Conservation (phyloP, 2,113 vertebrate genomes). For the Myxocyprinus asiaticus region DNA sequence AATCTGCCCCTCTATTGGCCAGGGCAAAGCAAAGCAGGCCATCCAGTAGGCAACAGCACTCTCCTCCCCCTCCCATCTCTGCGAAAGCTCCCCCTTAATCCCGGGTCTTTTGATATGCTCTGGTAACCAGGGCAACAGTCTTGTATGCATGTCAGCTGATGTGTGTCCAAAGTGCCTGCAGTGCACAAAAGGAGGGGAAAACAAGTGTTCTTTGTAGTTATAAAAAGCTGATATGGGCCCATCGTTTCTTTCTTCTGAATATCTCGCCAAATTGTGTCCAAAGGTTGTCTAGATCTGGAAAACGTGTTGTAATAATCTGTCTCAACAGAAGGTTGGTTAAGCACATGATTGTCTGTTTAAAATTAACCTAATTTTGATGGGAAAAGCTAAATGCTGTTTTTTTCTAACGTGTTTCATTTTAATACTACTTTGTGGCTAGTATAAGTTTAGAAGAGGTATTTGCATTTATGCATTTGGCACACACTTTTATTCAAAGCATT, state of each 20-base stretch:
- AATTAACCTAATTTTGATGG: conserved; percentile 3
- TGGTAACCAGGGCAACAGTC: conserved; percentile 71
- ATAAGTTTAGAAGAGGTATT: no score
- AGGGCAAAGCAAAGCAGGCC: conserved; percentile 5
- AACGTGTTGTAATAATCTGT: background rate
- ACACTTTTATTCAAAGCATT: no score
- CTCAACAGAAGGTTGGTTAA: background rate
- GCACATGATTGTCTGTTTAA: background rate
- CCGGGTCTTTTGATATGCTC: conserved; percentile 63
- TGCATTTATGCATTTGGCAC: no score
- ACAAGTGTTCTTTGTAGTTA: conserved; percentile 50
- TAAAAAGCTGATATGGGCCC: conserved; percentile 31
- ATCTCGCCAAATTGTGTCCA: conserved; percentile 25
- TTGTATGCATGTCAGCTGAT: conserved; percentile 57
- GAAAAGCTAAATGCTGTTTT: background rate
- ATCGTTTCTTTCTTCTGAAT: background rate
- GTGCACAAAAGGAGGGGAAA: conserved; percentile 42
- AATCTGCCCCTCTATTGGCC: background rate
- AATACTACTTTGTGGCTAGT: background rate
- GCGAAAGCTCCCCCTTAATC: conserved; percentile 61
- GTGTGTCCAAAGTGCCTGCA: conserved; percentile 55
- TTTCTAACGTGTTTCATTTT: background rate
- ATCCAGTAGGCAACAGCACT: background rate
- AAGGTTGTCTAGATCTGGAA: conserved; percentile 24
- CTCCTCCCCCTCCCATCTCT: conserved; percentile 1